These are phyloP conservation scores for Etheostoma perlongum DNA, from an alignment of 2,797 vertebrate genomes.

Conservation along the genomic window DNA sequence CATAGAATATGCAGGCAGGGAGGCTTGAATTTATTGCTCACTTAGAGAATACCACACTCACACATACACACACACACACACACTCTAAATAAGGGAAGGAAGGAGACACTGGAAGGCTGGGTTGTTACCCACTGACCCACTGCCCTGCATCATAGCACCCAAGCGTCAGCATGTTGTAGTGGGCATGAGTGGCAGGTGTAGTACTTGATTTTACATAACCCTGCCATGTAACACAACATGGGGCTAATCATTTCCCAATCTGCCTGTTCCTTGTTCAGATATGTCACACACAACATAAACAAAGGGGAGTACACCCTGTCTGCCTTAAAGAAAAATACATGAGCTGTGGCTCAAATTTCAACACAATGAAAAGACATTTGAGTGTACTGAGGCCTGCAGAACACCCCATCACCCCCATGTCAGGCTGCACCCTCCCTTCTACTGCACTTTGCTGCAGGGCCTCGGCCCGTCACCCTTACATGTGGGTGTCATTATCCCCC, in stretches of 20 bases:
- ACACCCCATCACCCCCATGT: constrained; percentile 13
- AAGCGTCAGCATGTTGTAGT: constrained; percentile 47
- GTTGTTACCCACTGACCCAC: constrained; percentile 70
- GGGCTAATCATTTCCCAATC: constrained; percentile 61
- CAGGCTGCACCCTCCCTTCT: constrained; percentile 6
- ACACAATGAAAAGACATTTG: constrained; percentile 35
- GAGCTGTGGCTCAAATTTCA: constrained; percentile 24
- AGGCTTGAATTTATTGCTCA: constrained; percentile 28
- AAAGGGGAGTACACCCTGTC: constrained; percentile 6
- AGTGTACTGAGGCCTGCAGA: constrained; percentile 28
- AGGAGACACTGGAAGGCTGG: constrained; percentile 16
- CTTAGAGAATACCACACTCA: constrained; percentile 4
- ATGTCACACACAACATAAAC: constrained; percentile 17
- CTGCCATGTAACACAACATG: constrained; percentile 60
- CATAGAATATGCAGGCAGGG: constrained; percentile 33
- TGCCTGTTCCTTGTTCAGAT: constrained; percentile 36
- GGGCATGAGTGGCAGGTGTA: constrained; percentile 62
- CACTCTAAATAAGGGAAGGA: constrained; percentile 21
- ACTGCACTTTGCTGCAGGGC: constrained; percentile 53
- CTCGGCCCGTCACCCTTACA: constrained; percentile 66
- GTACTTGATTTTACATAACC: constrained; percentile 63
- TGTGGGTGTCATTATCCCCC: constrained; percentile 81
- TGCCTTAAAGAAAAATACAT: not conserved
- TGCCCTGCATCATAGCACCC: constrained; percentile 59
- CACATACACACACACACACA: constrained; percentile 8